These are phyloP conservation scores for Hermaeophaga mercurialis DNA, from an alignment of 2,888 invertebrate genomes.

Conservation along the genomic window DNA sequence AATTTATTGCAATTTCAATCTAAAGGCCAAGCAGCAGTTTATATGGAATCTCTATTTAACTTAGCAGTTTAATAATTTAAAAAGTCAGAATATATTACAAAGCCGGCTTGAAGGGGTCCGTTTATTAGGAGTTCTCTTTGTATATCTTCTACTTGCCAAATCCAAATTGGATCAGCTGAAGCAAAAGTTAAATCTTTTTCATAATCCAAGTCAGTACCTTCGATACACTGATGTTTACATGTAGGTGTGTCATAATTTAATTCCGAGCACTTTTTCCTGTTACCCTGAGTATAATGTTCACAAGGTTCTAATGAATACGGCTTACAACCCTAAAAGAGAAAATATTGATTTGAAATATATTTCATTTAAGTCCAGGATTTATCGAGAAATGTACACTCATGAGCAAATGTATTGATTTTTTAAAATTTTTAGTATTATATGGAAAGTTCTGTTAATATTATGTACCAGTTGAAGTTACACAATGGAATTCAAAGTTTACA, in stretches of 20 bases:
- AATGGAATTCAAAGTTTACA: too few species aligned
- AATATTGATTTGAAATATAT: too few species aligned
- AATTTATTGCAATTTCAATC: too few species aligned
- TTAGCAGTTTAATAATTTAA: conserved; percentile 78
- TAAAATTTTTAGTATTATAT: too few species aligned
- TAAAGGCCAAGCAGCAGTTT: too few species aligned
- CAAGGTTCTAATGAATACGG: conserved; percentile 33
- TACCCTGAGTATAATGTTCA: conserved; percentile 24
- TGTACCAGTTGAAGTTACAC: too few species aligned
- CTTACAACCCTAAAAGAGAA: conserved; percentile 32
- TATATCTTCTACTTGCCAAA: conserved; percentile 63
- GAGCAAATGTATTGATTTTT: too few species aligned
- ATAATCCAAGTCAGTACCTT: conserved; percentile 48
- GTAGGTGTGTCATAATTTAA: conserved; percentile 11
- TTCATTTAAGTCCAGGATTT: too few species aligned
- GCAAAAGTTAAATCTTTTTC: conserved; percentile 8
- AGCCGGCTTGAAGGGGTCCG: conserved; percentile 84
- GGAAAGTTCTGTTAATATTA: too few species aligned
- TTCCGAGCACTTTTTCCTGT: conserved; percentile 9
- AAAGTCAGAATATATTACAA: conserved; percentile 82
- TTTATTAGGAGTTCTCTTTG: conserved; percentile 76
- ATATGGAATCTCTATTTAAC: too few species aligned
- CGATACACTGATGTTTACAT: conserved; percentile 22
- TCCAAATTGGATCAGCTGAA: neutral
- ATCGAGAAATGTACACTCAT: too few species aligned